A percentile compares a stretch with the other conserved stretches of the same genome.
Conservation (phyloP, 2,797 vertebrate species). For the Pseudotriccus pelzelni region DNA sequence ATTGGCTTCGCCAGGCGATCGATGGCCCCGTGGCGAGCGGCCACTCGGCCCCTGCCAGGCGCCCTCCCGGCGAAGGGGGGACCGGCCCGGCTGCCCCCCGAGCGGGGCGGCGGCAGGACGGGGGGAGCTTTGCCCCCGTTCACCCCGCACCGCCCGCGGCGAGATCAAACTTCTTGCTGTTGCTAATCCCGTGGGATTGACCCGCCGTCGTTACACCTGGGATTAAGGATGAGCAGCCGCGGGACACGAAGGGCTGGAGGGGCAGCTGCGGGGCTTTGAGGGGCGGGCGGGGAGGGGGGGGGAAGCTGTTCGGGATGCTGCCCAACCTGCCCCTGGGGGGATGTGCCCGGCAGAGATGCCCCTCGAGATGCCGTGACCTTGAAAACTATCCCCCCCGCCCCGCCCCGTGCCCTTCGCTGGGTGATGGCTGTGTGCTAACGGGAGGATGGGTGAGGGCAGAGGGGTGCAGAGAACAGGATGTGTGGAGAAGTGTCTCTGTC, state of each 20-base stretch:
- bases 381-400: fast-evolving
- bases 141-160: fast-evolving
- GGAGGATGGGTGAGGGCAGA: neutral
- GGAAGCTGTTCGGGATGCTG: neutral
- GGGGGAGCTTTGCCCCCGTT: too few species aligned
- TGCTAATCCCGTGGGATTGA: neutral
- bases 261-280: neutral
- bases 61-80: neutral
- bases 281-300: neutral
- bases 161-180: neutral
- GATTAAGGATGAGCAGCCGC: neutral
- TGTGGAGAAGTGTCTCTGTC: neutral
- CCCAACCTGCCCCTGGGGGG: neutral
- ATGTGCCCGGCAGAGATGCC: fast-evolving
- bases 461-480: neutral
- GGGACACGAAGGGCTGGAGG: neutral
- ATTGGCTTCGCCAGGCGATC: neutral
- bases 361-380: neutral
- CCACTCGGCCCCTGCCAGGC: neutral
- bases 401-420: neutral
- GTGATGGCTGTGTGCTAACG: too few species aligned
- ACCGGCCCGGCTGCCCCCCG: neutral
- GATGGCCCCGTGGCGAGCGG: neutral
- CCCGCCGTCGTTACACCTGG: neutral
- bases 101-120: neutral